Conservation (phyloP, 2,888 invertebrate species). For the Steromphala cineraria region DNA sequence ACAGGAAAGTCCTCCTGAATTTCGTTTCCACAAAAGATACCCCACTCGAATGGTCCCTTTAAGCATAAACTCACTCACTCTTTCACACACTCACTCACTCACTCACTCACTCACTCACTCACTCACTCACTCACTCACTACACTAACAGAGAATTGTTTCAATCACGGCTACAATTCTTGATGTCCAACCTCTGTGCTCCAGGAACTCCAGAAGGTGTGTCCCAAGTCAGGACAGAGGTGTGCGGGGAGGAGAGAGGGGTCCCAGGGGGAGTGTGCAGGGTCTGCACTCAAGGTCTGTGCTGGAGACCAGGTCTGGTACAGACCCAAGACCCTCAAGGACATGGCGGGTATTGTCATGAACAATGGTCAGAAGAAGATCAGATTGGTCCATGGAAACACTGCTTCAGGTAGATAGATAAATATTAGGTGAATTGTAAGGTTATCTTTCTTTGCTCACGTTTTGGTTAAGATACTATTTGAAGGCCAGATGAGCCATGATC, state of each 20-base stretch:
- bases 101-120: no score
- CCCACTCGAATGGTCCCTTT: no score
- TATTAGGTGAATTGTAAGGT: not conserved
- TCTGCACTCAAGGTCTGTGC: not conserved
- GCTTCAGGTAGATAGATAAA: slow-evolving; percentile 80
- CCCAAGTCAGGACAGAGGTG: not conserved
- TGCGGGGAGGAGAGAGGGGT: not conserved
- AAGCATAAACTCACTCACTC: no score
- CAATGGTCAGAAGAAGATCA: not conserved
- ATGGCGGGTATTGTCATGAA: slow-evolving; percentile 25
- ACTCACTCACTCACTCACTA: no score
- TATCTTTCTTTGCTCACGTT: no score
- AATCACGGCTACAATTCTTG: no score
- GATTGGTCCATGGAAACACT: slow-evolving; percentile 84
- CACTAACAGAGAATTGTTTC: no score
- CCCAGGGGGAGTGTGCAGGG: not conserved
- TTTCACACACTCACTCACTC: no score
- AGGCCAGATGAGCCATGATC: no score
- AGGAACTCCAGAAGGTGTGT: slow-evolving; percentile 9
- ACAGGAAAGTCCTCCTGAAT: no score
- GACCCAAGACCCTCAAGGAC: slow-evolving; percentile 27
- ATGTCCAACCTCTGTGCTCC: not conserved
- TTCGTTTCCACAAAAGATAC: no score
- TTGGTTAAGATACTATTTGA: no score
- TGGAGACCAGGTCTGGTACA: slow-evolving; percentile 25